Evolutionary conservation across 2,797 vertebrate genomes (phyloP).

Genomic region (Cetoscarus ocellatus): DNA sequence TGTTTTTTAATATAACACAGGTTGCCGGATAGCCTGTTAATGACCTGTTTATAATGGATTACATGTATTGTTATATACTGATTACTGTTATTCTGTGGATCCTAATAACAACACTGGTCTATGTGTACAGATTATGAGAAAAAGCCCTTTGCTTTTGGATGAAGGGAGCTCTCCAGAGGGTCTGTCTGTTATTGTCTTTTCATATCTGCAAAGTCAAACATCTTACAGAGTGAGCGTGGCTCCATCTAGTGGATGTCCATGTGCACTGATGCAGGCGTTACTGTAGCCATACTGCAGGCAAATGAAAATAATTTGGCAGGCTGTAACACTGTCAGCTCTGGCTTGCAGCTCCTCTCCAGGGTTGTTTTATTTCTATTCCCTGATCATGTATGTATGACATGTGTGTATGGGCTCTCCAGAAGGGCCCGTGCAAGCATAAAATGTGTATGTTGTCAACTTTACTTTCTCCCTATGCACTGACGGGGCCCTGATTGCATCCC

Average conservation of each 20-base stretch:
- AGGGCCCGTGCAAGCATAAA: constrained; percentile 56
- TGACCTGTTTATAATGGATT: constrained; percentile 77
- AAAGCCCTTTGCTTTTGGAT: constrained; percentile 64
- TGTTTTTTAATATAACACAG: constrained; percentile 74
- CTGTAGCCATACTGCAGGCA: constrained; percentile 56
- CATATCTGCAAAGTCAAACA: constrained; percentile 41
- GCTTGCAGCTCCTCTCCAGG: constrained; percentile 37
- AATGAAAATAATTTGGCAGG: constrained; percentile 15
- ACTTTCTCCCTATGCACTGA: constrained; percentile 44
- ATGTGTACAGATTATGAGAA: constrained; percentile 74
- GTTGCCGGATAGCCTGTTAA: constrained; percentile 84
- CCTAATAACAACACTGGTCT: constrained; percentile 73
- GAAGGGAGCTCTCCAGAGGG: constrained; percentile 72
- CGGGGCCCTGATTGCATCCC: constrained; percentile 40
- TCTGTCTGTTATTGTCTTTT: constrained; percentile 74
- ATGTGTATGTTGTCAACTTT: constrained; percentile 27
- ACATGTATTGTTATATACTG: constrained; percentile 74
- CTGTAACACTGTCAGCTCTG: constrained; percentile 27
- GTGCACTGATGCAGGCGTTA: constrained; percentile 53
- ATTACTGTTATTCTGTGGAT: constrained; percentile 73
- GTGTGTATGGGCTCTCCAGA: constrained; percentile 45
- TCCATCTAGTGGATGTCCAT: constrained; percentile 74
- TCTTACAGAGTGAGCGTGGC: constrained; percentile 42
- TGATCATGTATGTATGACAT: constrained; percentile 33
- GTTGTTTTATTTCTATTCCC: constrained; percentile 37